A percentile compares a stretch with the other conserved stretches of the same genome.
These are phyloP conservation scores for Ictidomys tridecemlineatus DNA, from an alignment of 2,113 vertebrate species.

Conservation along the genomic window DNA sequence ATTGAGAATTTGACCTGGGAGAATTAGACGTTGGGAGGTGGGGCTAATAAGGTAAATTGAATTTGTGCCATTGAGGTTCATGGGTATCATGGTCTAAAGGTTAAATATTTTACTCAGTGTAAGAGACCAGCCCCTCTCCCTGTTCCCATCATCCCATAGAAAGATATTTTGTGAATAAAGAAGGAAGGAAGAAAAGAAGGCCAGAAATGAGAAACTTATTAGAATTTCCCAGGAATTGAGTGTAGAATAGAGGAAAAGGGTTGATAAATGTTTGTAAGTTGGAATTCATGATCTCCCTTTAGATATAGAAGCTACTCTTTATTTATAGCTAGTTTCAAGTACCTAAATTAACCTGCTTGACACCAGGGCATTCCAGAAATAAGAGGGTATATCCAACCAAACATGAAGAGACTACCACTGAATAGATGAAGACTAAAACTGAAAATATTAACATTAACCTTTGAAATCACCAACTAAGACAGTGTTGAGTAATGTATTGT, in stretches of 20 bases:
- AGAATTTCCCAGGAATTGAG: background rate
- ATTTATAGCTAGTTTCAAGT: background rate
- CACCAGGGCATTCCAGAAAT: background rate
- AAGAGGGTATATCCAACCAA: background rate
- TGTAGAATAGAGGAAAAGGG: background rate
- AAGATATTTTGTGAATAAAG: background rate
- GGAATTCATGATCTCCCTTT: background rate
- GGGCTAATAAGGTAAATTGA: background rate
- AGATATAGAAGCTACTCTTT: slow-evolving; percentile 23
- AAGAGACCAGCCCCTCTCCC: background rate
- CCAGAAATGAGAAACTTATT: background rate
- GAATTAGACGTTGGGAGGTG: background rate
- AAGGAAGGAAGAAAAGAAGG: background rate
- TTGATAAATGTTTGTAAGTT: background rate
- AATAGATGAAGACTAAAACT: background rate
- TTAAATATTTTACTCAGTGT: background rate
- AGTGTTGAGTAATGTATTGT: background rate
- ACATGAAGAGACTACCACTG: background rate
- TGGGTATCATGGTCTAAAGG: background rate
- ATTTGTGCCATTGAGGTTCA: background rate
- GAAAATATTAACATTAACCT: background rate
- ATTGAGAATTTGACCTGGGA: background rate
- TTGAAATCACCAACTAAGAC: background rate
- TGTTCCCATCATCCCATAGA: background rate
- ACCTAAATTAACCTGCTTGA: background rate